These are phyloP conservation scores for Drosophila paramelanica DNA, from an alignment of 2,888 invertebrate genomes.

Conservation along the genomic window DNA sequence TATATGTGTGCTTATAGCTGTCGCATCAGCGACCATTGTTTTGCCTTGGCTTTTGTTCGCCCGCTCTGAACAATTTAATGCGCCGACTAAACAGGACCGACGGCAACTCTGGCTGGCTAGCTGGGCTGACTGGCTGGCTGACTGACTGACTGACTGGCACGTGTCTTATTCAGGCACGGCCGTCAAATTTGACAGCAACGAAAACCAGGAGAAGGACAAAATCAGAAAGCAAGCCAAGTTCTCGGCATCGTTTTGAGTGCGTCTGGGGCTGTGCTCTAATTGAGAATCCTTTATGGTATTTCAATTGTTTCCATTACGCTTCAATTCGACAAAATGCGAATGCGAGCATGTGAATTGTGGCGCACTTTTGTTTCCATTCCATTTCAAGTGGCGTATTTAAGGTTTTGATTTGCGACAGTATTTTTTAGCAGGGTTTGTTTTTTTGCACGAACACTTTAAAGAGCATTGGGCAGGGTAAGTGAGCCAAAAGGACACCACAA, in stretches of 20 bases:
- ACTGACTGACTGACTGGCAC: conserved; percentile 50
- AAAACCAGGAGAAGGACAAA: conserved; percentile 20
- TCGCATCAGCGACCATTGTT: conserved; percentile 47
- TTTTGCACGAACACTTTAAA: neutral
- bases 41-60: conserved; percentile 54
- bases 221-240: conserved; percentile 48
- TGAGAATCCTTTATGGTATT: conserved; percentile 82
- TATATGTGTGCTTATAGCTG: neutral
- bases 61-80: conserved; percentile 56
- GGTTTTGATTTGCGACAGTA: conserved; percentile 82
- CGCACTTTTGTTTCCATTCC: conserved; percentile 75
- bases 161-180: conserved; percentile 76
- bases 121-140: neutral
- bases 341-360: conserved; percentile 31
- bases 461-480: neutral
- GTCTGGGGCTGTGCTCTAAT: conserved; percentile 69
- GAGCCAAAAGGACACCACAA: conserved; percentile 10
- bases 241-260: conserved; percentile 52
- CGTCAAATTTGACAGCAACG: conserved; percentile 82
- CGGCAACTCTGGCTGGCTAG: conserved; percentile 17
- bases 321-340: conserved; percentile 61
- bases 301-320: conserved; percentile 83
- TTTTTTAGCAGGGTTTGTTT: conserved; percentile 42
- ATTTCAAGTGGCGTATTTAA: conserved; percentile 83
- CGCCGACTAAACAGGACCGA: conserved; percentile 56